Evolutionary conservation across 2,888 invertebrate species (phyloP).

Genomic region (Hoplodrina ambigua): DNA sequence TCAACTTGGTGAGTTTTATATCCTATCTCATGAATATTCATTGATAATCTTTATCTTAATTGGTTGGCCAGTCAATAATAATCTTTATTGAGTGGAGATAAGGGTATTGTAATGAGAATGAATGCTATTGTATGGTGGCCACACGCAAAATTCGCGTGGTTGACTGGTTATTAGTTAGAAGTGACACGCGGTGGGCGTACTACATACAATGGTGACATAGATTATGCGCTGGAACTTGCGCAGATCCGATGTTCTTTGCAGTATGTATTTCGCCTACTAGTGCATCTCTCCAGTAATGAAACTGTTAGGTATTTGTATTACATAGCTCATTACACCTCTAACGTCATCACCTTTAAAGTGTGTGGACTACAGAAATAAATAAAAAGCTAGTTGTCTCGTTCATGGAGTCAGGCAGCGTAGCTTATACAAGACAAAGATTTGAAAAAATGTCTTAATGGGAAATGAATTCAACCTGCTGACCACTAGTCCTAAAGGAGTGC

Average conservation of each 20-base stretch:
- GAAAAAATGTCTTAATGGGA: no score
- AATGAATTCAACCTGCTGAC: no score
- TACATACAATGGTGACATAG: conserved; percentile 59
- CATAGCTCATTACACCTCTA: no score
- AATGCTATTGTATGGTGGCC: conserved; percentile 56
- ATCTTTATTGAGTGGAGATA: conserved; percentile 27
- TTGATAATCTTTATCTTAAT: conserved; percentile 53
- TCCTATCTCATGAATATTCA: conserved; percentile 45
- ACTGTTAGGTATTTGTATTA: no score
- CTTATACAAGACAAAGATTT: no score
- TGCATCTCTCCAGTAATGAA: no score
- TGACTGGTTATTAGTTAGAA: conserved; percentile 56
- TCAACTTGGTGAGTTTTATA: conserved; percentile 50
- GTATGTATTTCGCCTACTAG: not conserved
- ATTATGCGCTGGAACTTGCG: conserved; percentile 52
- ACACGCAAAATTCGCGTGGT: conserved; percentile 66
- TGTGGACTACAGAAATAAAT: no score
- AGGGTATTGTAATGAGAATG: conserved; percentile 22
- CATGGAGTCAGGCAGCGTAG: no score
- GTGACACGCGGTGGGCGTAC: conserved; percentile 68
- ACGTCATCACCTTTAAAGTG: no score
- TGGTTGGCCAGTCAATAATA: conserved; percentile 27
- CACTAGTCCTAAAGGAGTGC: no score
- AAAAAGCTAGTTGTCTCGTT: no score
- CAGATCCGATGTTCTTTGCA: conserved; percentile 40